Evolutionary conservation across 2,888 invertebrate genomes (phyloP), one percentile per base, ranked within the genome.

Genomic region (Troglohyphantes excavatus): DNA sequence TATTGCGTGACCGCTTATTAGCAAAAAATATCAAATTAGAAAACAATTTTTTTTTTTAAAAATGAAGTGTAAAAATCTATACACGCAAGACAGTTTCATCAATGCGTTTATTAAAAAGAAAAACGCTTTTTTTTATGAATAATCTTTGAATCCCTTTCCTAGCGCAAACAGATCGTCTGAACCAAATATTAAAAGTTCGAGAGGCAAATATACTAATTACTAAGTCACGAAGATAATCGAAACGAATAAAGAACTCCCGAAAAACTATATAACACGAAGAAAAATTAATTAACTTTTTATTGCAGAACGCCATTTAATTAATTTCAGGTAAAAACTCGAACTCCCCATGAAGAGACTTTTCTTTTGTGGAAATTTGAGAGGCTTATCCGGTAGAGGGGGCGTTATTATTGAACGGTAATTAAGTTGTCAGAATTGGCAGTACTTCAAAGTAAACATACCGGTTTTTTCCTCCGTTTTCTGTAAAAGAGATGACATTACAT

Each of bases 211-310:
- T n/a, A 53, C 53, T 53, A 53, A 53, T 53, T 53, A n/a, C n/a
- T n/a, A n/a, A 53, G 53, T 53, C 53, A 2, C 53, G 53, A 53
- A 53, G 17, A 53, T 53, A n/a, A 53, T 53, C 17, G 53, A 53
- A 53, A 53, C 17, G n/a, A 53, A 17, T 9, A 53, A 53, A 53
- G 53, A 13, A 53, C 3, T 39, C 39, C 7, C 2, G 53, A 53
- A 53, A 53, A 53, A 53, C 9, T 39, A 53, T 1, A n/a, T 33
- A 53, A 53, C 53, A n/a, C 1, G n/a, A 53, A n/a, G 13, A 53
- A 53, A 53, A 81, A 81, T 81, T 81, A 68, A 81, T 68, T 81
- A 81, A 33, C 46, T 81, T 81, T 75, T 81, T 33, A 68, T 81
- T 81, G 29, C 33, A 3, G 53, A n/a, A 19, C 13, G 53, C 27